These are phyloP conservation scores for Capricornis sumatraensis DNA, from an alignment of 2,113 vertebrate genomes.

Conservation along the genomic window DNA sequence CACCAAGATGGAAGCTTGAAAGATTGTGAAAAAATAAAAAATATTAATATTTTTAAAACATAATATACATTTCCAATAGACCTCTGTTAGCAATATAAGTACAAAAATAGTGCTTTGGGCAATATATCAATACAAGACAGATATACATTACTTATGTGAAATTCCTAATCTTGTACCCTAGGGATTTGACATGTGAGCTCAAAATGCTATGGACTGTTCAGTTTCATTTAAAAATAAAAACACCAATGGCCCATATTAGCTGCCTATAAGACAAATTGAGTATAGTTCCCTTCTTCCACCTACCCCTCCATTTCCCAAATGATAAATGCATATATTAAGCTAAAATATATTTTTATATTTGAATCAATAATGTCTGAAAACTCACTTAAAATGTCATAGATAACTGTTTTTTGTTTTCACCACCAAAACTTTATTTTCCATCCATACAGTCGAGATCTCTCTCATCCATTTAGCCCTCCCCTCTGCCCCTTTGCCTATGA, in stretches of 20 bases:
- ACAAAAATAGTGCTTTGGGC: background rate
- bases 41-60: conserved; percentile 2
- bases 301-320: background rate
- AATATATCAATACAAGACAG: background rate
- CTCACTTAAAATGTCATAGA: background rate
- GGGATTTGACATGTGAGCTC: background rate
- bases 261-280: conserved; percentile 12
- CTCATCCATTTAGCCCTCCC: background rate
- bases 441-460: background rate
- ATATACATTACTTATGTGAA: background rate
- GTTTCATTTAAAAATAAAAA: conserved; percentile 39
- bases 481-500: background rate
- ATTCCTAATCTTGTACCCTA: background rate
- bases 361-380: conserved; percentile 22
- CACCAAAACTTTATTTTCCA: background rate
- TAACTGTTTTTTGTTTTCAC: background rate
- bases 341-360: background rate
- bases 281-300: background rate
- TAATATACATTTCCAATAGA: background rate
- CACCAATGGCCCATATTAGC: background rate
- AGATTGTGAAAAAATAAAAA: background rate
- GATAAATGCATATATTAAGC: background rate
- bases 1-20: background rate
- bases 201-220: background rate
- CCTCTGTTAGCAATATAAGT: background rate